Evolutionary conservation across 2,113 vertebrate genomes (phyloP).

Genomic region (Boleophthalmus pectinirostris): DNA sequence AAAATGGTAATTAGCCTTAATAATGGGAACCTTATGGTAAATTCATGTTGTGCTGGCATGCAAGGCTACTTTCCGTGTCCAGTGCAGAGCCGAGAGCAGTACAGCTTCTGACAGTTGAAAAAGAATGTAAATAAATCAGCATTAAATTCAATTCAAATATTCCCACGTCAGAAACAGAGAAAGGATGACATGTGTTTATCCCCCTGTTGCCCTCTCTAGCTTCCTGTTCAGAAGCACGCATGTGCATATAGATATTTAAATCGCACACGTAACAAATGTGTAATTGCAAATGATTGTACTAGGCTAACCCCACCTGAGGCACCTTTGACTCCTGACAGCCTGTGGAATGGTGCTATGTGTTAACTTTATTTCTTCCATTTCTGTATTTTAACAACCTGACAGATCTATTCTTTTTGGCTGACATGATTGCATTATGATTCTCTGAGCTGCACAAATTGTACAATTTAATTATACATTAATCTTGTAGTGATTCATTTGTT

Average conservation of each 20-base stretch:
- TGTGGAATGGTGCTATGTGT: neutral
- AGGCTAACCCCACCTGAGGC: neutral
- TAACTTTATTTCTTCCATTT: neutral
- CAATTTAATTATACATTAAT: neutral
- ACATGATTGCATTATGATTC: neutral
- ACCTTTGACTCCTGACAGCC: neutral
- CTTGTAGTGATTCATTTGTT: neutral
- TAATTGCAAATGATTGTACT: neutral
- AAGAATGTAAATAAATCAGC: constrained; percentile 18
- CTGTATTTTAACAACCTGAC: neutral
- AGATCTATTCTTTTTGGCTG: neutral
- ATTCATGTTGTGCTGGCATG: constrained; percentile 50
- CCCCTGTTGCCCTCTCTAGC: neutral
- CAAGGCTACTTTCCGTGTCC: constrained; percentile 31
- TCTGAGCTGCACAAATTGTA: neutral
- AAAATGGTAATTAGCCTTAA: constrained; percentile 49
- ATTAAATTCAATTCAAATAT: constrained; percentile 24
- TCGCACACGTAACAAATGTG: neutral
- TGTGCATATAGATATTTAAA: neutral
- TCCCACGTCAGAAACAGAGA: constrained; percentile 8
- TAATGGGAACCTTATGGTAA: constrained; percentile 53
- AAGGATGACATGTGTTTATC: neutral
- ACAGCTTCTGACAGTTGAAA: constrained; percentile 26
- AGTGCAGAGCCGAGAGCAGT: constrained; percentile 31
- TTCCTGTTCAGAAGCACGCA: neutral